Evolutionary conservation across 2,797 vertebrate species (phyloP).

Genomic region (Bradypus variegatus): DNA sequence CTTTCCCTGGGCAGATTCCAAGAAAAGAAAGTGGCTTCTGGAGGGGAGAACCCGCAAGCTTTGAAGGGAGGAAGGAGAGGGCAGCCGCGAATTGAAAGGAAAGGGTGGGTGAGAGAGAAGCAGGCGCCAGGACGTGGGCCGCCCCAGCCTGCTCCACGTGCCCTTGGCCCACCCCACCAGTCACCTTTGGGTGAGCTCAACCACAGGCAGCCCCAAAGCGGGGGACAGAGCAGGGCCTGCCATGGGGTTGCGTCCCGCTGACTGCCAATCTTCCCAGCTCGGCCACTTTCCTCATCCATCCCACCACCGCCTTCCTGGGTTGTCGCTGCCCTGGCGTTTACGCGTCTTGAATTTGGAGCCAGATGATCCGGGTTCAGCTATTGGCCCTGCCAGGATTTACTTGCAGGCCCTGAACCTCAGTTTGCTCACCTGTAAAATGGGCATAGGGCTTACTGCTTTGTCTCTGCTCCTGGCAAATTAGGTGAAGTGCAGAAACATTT

Average conservation of each 20-base stretch:
- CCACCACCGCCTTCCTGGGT: accelerated
- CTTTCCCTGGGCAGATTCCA: constrained; percentile 56
- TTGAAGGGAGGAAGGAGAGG: constrained; percentile 59
- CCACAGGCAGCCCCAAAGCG: background rate
- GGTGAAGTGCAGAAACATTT: background rate
- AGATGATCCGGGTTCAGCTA: background rate
- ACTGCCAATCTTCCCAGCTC: background rate
- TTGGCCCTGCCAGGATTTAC: accelerated
- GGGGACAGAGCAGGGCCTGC: background rate
- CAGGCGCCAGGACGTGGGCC: background rate
- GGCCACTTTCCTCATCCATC: background rate
- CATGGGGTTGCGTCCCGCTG: accelerated
- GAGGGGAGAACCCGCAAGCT: background rate
- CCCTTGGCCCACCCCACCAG: background rate
- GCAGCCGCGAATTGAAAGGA: background rate
- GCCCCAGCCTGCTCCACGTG: background rate
- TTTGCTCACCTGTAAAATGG: background rate
- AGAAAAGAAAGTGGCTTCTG: constrained; percentile 33
- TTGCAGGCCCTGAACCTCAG: background rate
- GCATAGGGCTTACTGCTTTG: background rate
- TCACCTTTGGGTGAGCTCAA: background rate
- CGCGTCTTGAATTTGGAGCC: background rate
- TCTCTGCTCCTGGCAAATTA: background rate
- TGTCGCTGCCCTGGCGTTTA: accelerated
- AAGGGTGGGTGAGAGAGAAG: background rate